phyloP scores from a whole-genome alignment of 2,113 vertebrate species.

The Dromiciops gliroides region DNA sequence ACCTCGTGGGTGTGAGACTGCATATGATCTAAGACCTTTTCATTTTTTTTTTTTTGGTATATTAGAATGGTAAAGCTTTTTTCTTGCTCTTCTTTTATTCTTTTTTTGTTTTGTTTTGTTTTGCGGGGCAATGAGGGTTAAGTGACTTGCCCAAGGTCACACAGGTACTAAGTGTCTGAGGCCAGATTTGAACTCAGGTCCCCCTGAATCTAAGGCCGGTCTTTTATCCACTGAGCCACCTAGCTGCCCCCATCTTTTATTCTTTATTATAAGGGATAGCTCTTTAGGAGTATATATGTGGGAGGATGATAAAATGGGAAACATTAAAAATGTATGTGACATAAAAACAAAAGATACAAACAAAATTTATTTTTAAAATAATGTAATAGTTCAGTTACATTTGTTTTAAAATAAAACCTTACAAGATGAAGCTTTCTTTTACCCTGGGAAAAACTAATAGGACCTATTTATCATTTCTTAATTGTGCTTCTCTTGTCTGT shows the following conservation, averaged over 20 bases:
- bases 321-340: neutral
- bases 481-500: neutral
- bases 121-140: too few relatives aligned
- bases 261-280: neutral
- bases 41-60: neutral
- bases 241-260: too few relatives aligned
- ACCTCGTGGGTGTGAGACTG: neutral
- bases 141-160: too few relatives aligned
- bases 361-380: neutral
- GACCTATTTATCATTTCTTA: neutral
- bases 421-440: neutral
- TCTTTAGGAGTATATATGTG: neutral
- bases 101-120: too few relatives aligned
- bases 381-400: neutral
- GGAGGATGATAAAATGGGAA: neutral
- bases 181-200: too few relatives aligned
- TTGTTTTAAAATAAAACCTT: neutral
- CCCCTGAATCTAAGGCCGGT: too few relatives aligned
- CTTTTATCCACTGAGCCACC: too few relatives aligned
- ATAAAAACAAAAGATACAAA: neutral
- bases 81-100: too few relatives aligned
- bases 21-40: neutral
- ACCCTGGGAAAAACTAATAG: neutral
- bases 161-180: too few relatives aligned
- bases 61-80: neutral